Percentiles rank a stretch among this genome's conserved stretches.
Evolutionary conservation across 2,113 vertebrate genomes (phyloP).

Genomic region (Pygathrix nemaeus): DNA sequence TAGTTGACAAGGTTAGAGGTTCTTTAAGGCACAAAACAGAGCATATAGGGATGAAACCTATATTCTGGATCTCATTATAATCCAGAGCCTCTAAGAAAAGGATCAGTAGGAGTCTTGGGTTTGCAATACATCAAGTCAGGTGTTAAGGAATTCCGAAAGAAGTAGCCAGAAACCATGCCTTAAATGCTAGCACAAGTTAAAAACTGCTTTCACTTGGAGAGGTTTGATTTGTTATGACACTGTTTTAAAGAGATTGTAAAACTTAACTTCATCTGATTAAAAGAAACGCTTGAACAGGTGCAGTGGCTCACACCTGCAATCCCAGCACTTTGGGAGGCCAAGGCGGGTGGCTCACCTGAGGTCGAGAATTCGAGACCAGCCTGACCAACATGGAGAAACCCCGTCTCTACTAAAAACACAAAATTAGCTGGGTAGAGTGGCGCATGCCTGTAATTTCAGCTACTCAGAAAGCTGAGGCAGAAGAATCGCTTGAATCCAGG

Average conservation of each 20-base stretch:
- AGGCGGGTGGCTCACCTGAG: no score
- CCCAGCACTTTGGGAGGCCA: no score
- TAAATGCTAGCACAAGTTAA: not conserved
- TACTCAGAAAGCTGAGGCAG: no score
- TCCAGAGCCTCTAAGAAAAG: not conserved
- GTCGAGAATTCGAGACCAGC: no score
- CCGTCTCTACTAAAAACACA: no score
- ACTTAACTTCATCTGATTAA: not conserved
- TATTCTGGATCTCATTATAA: not conserved
- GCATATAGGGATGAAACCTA: not conserved
- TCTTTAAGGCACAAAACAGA: not conserved
- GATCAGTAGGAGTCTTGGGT: not conserved
- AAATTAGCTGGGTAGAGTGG: no score
- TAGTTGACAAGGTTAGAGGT: not conserved
- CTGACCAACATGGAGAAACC: no score
- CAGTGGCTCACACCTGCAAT: no score
- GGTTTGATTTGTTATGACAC: not conserved
- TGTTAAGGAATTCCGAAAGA: not conserved
- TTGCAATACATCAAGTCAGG: not conserved
- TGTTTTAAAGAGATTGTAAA: not conserved
- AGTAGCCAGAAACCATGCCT: not conserved
- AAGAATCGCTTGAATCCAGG: no score
- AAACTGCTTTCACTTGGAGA: not conserved
- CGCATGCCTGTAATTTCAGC: no score
- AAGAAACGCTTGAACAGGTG: not conserved